These are phyloP conservation scores for Meta bourneti DNA, from an alignment of 2,888 invertebrate species.

Conservation along the genomic window DNA sequence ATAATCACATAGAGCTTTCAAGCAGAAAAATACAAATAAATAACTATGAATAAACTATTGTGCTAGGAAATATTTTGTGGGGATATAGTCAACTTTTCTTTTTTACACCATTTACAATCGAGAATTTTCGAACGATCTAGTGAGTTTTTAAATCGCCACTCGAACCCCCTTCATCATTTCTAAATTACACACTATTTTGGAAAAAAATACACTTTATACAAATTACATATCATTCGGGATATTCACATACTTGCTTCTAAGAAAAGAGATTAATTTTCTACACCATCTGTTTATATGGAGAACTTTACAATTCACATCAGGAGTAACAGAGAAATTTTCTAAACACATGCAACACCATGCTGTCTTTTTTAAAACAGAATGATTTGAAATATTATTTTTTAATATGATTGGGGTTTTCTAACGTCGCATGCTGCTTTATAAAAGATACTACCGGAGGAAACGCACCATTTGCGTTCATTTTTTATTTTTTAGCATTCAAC, in stretches of 20 bases:
- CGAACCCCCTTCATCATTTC: background rate
- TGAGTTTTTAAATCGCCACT: background rate
- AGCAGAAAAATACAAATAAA: constrained; percentile 37
- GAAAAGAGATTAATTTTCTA: background rate
- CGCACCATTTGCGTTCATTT: background rate
- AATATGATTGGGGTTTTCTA: background rate
- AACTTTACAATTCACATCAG: background rate
- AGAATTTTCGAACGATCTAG: background rate
- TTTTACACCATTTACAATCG: background rate
- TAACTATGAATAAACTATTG: constrained; percentile 22
- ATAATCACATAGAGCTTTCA: constrained; percentile 72
- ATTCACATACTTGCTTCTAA: background rate
- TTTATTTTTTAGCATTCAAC: background rate
- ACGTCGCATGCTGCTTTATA: background rate
- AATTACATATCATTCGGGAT: constrained; percentile 30
- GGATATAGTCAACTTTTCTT: constrained; percentile 72
- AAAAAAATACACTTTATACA: constrained; percentile 19
- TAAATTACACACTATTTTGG: background rate
- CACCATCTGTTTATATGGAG: background rate
- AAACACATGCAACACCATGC: background rate
- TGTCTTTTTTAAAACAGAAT: background rate
- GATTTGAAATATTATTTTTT: background rate
- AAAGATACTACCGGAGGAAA: background rate
- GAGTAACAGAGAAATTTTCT: background rate
- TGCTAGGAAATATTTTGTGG: constrained; percentile 34